These are phyloP conservation scores for Pangasius sanitwongsei DNA, from an alignment of 2,797 vertebrate species.

Conservation along the genomic window DNA sequence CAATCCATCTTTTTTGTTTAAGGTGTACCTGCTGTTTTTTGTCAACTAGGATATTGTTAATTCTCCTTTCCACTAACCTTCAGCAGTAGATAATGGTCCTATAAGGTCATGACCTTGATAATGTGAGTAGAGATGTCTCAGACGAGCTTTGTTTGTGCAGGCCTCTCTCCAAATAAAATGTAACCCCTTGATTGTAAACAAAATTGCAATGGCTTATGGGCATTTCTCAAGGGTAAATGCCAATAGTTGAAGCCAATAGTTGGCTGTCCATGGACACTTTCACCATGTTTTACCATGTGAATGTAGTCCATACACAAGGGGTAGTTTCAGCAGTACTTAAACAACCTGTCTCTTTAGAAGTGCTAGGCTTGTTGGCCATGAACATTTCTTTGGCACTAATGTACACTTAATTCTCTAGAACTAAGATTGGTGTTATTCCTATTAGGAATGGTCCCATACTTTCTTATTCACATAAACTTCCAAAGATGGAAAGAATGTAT, in stretches of 20 bases:
- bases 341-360: neutral
- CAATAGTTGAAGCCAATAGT: neutral
- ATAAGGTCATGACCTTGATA: neutral
- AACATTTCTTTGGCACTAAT: neutral
- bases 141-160: neutral
- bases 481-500: neutral
- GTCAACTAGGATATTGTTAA: neutral
- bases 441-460: neutral
- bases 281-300: neutral
- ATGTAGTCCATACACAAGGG: neutral
- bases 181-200: slow-evolving; percentile 1
- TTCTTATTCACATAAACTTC: neutral
- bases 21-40: neutral
- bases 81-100: neutral
- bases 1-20: neutral
- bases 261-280: neutral
- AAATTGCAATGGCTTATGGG: neutral
- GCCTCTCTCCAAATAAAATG: neutral
- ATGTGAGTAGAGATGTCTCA: neutral
- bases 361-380: neutral
- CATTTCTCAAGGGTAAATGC: neutral
- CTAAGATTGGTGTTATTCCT: neutral
- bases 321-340: neutral
- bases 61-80: neutral
- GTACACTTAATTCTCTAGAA: neutral